A percentile compares a stretch with the other conserved stretches of the same genome.
Conservation (phyloP, 2,888 invertebrate species). For the Serripes groenlandicus region DNA sequence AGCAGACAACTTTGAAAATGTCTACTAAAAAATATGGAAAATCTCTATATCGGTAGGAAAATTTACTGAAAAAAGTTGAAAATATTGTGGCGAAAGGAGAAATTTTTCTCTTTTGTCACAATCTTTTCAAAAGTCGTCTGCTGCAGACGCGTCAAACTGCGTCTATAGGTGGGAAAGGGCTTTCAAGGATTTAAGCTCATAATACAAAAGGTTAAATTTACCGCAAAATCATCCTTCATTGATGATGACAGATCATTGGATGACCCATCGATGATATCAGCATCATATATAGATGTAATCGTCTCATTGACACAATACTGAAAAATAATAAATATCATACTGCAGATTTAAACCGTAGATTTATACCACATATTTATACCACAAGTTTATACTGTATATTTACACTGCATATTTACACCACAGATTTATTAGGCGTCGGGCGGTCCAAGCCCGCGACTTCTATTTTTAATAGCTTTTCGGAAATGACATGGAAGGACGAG, state of each 20-base stretch:
- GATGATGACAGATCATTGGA: not conserved
- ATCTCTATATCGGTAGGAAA: too few species aligned
- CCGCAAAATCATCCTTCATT: not conserved
- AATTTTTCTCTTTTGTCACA: not conserved
- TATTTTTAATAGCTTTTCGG: too few species aligned
- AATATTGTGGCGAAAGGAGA: not conserved
- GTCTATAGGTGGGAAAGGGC: not conserved
- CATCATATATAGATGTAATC: not conserved
- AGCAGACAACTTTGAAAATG: too few species aligned
- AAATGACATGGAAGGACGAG: too few species aligned
- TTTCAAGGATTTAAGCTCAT: not conserved
- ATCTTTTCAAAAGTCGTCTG: not conserved
- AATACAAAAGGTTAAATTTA: not conserved
- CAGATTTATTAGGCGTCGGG: too few species aligned
- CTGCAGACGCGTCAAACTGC: not conserved
- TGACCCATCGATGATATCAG: not conserved
- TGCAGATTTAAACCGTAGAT: too few species aligned
- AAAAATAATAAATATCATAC: not conserved
- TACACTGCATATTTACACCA: too few species aligned
- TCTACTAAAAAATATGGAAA: too few species aligned
- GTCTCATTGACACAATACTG: constrained; percentile 13
- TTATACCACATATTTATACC: too few species aligned
- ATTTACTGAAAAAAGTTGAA: too few species aligned
- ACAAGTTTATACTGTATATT: too few species aligned
- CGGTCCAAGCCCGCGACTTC: too few species aligned